These are phyloP conservation scores for Synanthedon myopaeformis DNA, from an alignment of 2,888 invertebrate genomes.

Conservation along the genomic window DNA sequence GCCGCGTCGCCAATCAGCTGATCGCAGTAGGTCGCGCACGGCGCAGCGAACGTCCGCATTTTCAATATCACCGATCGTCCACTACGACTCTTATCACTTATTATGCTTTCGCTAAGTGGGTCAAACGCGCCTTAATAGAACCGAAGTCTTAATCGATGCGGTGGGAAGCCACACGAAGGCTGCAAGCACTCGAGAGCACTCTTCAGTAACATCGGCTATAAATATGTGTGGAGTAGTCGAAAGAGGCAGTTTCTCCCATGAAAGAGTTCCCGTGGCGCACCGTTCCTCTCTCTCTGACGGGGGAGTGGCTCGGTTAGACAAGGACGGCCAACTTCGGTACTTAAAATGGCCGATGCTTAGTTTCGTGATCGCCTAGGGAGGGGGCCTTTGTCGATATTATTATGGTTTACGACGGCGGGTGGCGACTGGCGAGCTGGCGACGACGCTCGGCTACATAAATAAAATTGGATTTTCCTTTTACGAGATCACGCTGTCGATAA, in stretches of 20 bases:
- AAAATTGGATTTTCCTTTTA: conserved; percentile 59
- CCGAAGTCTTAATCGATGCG: no score
- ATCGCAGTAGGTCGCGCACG: conserved; percentile 44
- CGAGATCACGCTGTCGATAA: conserved; percentile 57
- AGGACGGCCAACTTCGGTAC: conserved; percentile 46
- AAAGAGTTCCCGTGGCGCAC: conserved; percentile 17
- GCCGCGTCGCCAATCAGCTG: conserved; percentile 52
- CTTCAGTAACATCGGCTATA: background rate
- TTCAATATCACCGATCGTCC: background rate
- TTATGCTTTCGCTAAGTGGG: no score
- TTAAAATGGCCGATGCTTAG: conserved; percentile 65
- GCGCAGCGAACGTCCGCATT: background rate
- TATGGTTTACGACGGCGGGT: conserved; percentile 62
- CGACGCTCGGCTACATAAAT: conserved; percentile 26
- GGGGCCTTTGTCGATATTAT: conserved; percentile 64
- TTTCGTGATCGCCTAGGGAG: conserved; percentile 68
- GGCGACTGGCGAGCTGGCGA: conserved; percentile 26
- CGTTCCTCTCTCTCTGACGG: conserved; percentile 17
- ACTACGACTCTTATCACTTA: conserved; percentile 3
- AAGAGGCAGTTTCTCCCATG: conserved; percentile 20
- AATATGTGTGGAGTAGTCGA: conserved; percentile 26
- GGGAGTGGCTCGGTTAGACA: conserved; percentile 15
- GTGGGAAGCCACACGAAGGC: no score
- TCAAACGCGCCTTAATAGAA: no score
- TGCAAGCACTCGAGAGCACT: no score